These are phyloP conservation scores for Pararge aegeria DNA, from an alignment of 1,140 invertebrate species.

Conservation along the genomic window DNA sequence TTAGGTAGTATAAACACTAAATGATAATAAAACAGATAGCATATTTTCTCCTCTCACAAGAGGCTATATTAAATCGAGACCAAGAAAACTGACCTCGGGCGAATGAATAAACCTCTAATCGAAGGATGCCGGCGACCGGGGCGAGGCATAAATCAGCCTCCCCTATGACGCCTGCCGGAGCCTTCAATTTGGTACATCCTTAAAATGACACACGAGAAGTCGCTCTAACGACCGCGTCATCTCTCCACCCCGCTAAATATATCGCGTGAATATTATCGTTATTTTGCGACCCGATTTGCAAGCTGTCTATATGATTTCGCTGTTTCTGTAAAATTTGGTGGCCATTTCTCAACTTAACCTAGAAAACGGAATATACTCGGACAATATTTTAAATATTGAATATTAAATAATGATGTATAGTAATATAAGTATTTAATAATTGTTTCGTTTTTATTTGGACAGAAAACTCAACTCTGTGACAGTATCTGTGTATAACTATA, in stretches of 20 bases:
- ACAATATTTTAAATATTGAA: no score
- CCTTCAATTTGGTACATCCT: conserved; percentile 79
- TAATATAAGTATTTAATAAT: no score
- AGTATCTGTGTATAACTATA: no score
- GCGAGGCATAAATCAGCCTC: conserved; percentile 72
- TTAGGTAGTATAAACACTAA: no score
- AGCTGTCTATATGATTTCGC: not conserved
- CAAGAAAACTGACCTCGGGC: conserved; percentile 68
- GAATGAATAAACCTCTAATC: conserved; percentile 73
- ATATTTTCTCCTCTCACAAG: not conserved
- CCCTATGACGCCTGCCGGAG: conserved; percentile 71
- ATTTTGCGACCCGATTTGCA: conserved; percentile 25
- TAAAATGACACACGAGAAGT: conserved; percentile 78
- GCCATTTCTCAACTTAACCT: no score
- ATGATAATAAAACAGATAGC: not conserved
- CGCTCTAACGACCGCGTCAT: conserved; percentile 69
- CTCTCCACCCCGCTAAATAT: conserved; percentile 37
- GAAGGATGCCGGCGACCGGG: conserved; percentile 51
- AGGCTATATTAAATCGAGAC: not conserved
- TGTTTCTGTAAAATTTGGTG: not conserved
- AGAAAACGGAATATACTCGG: no score
- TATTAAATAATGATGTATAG: no score
- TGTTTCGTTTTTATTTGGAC: no score
- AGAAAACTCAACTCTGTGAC: no score
- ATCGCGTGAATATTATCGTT: conserved; percentile 24